Evolutionary conservation across 2,888 invertebrate genomes (phyloP), one percentile per base, ranked within the genome.

Genomic region (Andrena dorsata): DNA sequence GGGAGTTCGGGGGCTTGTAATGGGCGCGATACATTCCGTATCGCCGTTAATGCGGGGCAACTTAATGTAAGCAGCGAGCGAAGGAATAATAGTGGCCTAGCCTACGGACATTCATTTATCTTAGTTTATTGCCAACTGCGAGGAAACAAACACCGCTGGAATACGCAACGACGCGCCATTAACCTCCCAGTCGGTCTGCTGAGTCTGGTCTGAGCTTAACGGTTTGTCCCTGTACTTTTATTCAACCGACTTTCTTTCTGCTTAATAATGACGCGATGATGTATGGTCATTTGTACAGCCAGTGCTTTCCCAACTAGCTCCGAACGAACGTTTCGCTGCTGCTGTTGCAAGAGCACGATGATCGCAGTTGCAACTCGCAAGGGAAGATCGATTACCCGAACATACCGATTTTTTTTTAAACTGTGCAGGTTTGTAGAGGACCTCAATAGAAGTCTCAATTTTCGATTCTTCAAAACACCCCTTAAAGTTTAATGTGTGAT

Each of bases 91-190:
- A 92, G 92, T 90, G 86, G 89, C 85, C 88, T 88, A 85, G 89
- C 90, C 90, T 90, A 90, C 88, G 89, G 87, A 90, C 92, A 92
- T 92, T 92, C 92, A 92, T 92, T 92, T 92, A 92, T 92, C 92
- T 92, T 92, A 92, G 92, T 92, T 92, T 92, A 92, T 92, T 92
- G 92, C 92, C 91, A 90, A 91, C 92, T 92, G 90, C 89, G 92
- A 90, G 90, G 90, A 92, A 92, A 92, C 92, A 92, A 92, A 92
- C 92, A 91, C 92, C 89, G 90, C 80, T 90, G 90, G 92, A 92
- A 92, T 92, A 92, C 92, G 91, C 92, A 92, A 92, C 91, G 90
- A 91, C 89, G 92, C 90, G 90, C 92, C 92, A 92, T 92, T 92
- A 92, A 92, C 92, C 90, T 90, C 91, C 89, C 88, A 86, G 88